Base-by-base conservation (phyloP, 1,140 invertebrate species). In the Zaprionus ornatus region DNA sequence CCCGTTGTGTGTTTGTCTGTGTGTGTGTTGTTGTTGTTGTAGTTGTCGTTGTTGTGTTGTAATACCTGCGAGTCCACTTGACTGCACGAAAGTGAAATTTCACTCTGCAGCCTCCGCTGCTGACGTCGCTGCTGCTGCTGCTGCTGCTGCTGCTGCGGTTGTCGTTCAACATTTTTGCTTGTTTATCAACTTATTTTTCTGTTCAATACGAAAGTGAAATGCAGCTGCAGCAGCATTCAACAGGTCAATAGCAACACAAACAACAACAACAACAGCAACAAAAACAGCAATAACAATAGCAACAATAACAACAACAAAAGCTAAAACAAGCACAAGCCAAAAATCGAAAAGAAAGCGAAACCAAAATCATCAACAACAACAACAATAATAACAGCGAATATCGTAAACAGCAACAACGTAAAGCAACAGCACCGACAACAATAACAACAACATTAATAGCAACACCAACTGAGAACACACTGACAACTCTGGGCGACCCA, bases 61-160 rank as follows among this genome's bases (percentile, higher is more conserved):
- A 66, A 69, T 59, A 73, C 64, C 17, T 61, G 60, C 52, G 67
- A 85, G 62, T 84, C 69, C 82, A 77, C 81, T 84, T 85, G 66
- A 85, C 71, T 76, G 56, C 65, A 74, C 76, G 61, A 86, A 86
- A 86, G 84, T 78, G 74, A 87, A 87, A 88, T 87, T 87, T 87
- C 84, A 84, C 84, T 87, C 71, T 74, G 79, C 72, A 68, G 82
- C 68, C 67, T 56, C 52, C 42, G 60, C 27, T 74, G 65, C 25
- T 63, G 55, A 35, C 37, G 54, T 17, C 32, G 55, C 6, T 45
- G 55, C 13, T 59, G 61, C 6, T 40, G 56, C n/a, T 56, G 60
- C 37, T 42, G 62, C 50, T 40, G 56, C n/a, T 56, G 60, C 37
- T 42, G 62, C 50, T 67, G 60, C 27, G 66, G 70, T 63, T 48